Evolutionary conservation across 92 coral and sea anemone species (phyloP).

Genomic region (Virgularia gustaviana): DNA sequence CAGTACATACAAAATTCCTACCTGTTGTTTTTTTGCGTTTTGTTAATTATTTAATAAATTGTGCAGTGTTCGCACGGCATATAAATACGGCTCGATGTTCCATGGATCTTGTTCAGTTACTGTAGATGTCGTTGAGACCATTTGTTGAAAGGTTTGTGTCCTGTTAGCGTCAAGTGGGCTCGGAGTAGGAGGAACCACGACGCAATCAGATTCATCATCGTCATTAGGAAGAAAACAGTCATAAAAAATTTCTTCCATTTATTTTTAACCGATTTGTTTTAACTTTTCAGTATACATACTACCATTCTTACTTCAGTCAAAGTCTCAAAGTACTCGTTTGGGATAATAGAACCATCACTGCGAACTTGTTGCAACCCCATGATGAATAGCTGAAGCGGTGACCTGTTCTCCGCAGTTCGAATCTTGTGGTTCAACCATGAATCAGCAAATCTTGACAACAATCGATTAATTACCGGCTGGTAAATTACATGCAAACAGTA

Average conservation of each 20-base stretch:
- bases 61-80: conserved; percentile 17
- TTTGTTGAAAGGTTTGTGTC: conserved; percentile 20
- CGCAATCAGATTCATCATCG: conserved; percentile 4
- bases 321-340: conserved; percentile 61
- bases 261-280: no score
- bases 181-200: conserved; percentile 11
- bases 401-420: conserved; percentile 48
- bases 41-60: neutral
- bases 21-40: no score
- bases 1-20: no score
- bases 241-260: no score
- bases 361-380: conserved; percentile 69
- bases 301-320: conserved; percentile 40
- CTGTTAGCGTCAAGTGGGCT: conserved; percentile 15
- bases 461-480: conserved; percentile 32
- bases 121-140: conserved; percentile 12
- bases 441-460: conserved; percentile 24
- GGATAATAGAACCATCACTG: conserved; percentile 32
- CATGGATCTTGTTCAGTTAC: conserved; percentile 34
- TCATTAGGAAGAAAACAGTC: conserved; percentile 26
- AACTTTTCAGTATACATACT: no score
- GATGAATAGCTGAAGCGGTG: conserved; percentile 55
- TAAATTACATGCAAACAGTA: conserved; percentile 47
- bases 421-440: conserved; percentile 52
- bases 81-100: conserved; percentile 40